These are phyloP conservation scores for Thereuonema tuberculata DNA, from an alignment of 1,140 invertebrate species.

Conservation along the genomic window DNA sequence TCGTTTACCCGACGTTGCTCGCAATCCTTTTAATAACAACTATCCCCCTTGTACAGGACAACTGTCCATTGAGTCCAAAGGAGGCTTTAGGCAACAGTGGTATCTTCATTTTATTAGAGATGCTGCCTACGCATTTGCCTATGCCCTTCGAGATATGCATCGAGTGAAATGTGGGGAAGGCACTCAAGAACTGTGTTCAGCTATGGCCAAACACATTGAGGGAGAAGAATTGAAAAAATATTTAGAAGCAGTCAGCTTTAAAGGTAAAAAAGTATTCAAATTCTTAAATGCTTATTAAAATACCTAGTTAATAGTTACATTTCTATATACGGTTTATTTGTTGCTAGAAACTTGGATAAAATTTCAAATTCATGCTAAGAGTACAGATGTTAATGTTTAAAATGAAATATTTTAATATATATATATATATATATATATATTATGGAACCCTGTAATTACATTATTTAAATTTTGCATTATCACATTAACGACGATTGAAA, in stretches of 20 bases:
- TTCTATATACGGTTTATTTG: too few species aligned
- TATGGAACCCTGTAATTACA: too few species aligned
- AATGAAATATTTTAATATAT: too few species aligned
- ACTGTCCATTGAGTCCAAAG: conserved; percentile 2
- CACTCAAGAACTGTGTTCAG: conserved; percentile 31
- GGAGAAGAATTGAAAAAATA: conserved; percentile 31
- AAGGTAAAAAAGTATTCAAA: conserved; percentile 34
- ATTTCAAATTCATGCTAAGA: too few species aligned
- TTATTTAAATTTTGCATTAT: too few species aligned
- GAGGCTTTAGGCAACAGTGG: conserved; percentile 32
- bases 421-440: too few species aligned
- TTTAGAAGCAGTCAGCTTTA: conserved; percentile 39
- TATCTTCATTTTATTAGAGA: conserved; percentile 43
- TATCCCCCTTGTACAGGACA: conserved; percentile 15
- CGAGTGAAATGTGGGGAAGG: conserved; percentile 27
- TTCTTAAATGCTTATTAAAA: too few species aligned
- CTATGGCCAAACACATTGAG: conserved; percentile 32
- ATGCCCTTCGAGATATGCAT: conserved; percentile 38
- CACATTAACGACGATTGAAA: too few species aligned
- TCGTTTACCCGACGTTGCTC: conserved; percentile 11
- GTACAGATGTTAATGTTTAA: too few species aligned
- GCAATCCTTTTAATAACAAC: conserved; percentile 17
- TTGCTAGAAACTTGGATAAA: too few species aligned
- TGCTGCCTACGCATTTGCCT: conserved; percentile 40
- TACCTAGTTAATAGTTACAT: too few species aligned